Evolutionary conservation across 1,140 invertebrate species (phyloP), one percentile per base, ranked within the genome.

Genomic region (Epicauta chinensis): DNA sequence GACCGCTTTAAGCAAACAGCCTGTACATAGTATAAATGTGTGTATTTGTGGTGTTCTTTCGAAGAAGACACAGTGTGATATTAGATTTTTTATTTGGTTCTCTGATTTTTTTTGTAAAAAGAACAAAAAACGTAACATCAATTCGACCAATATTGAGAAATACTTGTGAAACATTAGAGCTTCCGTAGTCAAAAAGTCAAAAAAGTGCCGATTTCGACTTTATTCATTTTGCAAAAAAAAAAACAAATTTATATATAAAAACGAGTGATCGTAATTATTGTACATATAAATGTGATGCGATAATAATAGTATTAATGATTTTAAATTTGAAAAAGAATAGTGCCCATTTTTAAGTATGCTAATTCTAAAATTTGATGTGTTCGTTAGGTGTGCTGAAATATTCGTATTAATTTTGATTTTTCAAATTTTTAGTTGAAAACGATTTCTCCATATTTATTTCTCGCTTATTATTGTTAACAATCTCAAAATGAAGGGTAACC

Each of bases 141-240:
- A 23, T 23, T 23, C 23, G 55, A 57, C 45, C 55, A 57, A 53
- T 29, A 46, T 36, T 32, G 16, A 51, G 10, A 31, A 6, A 47
- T 39, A 47, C n/a, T 23, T 40, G 32, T 35, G 23, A 39, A 35
- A 39, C 45, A 38, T 49, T 57, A 57, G 55, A 57, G 55, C 55
- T 57, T 57, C 55, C 55, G 40, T 57, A 53, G 51, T 50, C 50
- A 53, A 23, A 23, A 1, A 23, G 55, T 53, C 55, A 57, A n/a
- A n/a, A n/a, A n/a, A 57, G 55, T 57, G 55, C 55, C 55, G 23
- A 23, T 23, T 23, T 23, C 17, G 17, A 23, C 23, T 23, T 23
- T 23, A 23, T 23, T 23, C 17, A n/a, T n/a, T n/a, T n/a, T n/a
- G n/a, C n/a, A n/a, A n/a, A n/a, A n/a, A n/a, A n/a, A n/a, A n/a